Evolutionary conservation across 2,113 vertebrate genomes (phyloP).

Genomic region (Centropristis striata): DNA sequence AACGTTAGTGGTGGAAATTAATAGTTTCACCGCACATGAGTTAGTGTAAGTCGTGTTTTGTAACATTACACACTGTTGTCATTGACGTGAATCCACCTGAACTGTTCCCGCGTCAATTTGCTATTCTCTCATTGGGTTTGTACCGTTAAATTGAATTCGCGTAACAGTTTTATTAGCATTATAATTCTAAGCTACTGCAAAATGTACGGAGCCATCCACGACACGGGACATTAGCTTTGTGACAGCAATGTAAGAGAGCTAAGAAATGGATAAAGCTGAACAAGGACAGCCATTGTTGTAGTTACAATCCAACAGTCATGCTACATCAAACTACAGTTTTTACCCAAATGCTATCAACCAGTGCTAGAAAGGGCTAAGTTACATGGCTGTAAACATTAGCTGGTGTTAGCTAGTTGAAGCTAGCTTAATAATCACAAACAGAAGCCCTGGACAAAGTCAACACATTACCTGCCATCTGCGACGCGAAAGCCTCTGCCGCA

Average conservation of each 20-base stretch:
- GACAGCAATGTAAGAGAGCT: neutral
- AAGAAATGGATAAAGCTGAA: neutral
- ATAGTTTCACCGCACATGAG: neutral
- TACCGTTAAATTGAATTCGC: neutral
- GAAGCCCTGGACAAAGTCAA: neutral
- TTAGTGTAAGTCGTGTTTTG: neutral
- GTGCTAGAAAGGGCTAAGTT: neutral
- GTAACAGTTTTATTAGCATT: too few relatives aligned
- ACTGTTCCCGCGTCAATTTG: fast-evolving
- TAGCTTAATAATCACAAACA: neutral
- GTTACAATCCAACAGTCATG: neutral
- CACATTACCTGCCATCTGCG: constrained; percentile 85
- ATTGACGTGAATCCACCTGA: neutral
- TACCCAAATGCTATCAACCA: too few relatives aligned
- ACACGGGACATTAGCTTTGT: neutral
- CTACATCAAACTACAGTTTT: fast-evolving
- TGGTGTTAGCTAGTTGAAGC: neutral
- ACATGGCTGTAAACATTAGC: neutral
- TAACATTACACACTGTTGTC: neutral
- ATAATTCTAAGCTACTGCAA: fast-evolving
- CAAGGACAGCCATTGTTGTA: neutral
- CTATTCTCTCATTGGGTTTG: neutral
- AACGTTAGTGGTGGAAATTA: neutral
- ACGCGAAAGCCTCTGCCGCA: constrained; percentile 86
- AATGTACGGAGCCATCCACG: neutral